These are phyloP conservation scores for Gallinago solitaria DNA, from an alignment of 2,797 vertebrate species.

Conservation along the genomic window DNA sequence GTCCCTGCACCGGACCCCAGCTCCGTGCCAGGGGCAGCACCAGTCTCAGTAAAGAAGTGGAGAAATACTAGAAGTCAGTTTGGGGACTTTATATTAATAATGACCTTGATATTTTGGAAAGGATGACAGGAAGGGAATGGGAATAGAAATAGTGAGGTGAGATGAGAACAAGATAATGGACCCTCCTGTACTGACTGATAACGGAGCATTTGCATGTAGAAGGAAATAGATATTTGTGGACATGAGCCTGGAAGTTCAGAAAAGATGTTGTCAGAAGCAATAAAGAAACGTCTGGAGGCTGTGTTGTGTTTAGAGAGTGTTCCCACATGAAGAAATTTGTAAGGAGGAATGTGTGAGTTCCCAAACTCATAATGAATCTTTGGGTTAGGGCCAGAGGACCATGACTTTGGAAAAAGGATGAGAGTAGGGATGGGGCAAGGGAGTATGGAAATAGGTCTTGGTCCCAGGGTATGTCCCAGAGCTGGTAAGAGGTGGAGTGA, in stretches of 20 bases:
- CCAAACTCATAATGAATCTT: conserved; percentile 10
- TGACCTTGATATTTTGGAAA: background rate
- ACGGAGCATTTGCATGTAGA: background rate
- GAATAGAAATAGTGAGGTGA: background rate
- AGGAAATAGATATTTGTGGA: conserved; percentile 10
- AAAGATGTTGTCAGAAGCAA: conserved; percentile 1
- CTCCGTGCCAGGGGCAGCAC: background rate
- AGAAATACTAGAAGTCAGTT: background rate
- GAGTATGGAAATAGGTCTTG: background rate
- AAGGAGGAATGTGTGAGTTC: conserved; percentile 14
- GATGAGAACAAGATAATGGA: background rate
- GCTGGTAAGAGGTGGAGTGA: background rate
- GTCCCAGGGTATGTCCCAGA: background rate
- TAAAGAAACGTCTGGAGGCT: conserved; percentile 13
- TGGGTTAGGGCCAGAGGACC: conserved; percentile 7
- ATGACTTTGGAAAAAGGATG: background rate
- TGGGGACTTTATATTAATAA: background rate
- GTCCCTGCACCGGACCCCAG: background rate
- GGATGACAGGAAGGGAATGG: background rate
- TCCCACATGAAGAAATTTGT: conserved; percentile 55
- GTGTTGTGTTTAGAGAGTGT: conserved; percentile 4
- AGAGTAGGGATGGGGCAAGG: background rate
- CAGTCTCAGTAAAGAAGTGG: background rate
- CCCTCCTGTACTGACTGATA: background rate
- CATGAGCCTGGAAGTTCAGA: background rate